Base-by-base conservation (phyloP, 2,888 invertebrate species). In the Mesorhabditis sp. region DNA sequence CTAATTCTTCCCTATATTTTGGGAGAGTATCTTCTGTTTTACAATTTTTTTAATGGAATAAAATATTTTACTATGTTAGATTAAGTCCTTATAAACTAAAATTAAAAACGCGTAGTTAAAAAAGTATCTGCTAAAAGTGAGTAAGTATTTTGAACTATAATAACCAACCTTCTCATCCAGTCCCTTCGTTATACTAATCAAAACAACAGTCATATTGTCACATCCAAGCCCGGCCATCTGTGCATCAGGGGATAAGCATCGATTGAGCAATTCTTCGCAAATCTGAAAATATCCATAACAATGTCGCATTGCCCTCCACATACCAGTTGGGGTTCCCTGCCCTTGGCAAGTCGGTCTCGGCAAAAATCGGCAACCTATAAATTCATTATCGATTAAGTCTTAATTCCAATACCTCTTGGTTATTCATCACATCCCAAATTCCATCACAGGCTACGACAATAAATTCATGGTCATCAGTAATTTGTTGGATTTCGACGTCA, bases 341-440 rank as follows among this genome's bases (percentile, higher is more conserved):
- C 91, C 74, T 90, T 90, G 6, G 92, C 91, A 70, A 98, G 90
- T 62, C 93, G 91, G 71, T 90, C 90, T 67, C 95, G 91, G 72
- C 96, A 92, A 88, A 94, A 97, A 68, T 92, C 90, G 63, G 94
- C 90, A 65, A 95, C 97, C 70, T 85, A 75, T 62, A 70, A 67
- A 43, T n/a, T 4, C 10, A 13, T 45, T 63, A 13, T 15, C 15
- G n/a, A 15, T 63, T 13, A 10, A n/a, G 10, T 63, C 41, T 28
- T n/a, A 63, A 63, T 15, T 13, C n/a, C n/a, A 15, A 15, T 10
- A 15, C 41, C 41, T 63, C 95, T 88, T 93, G 92, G 87, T 93
- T 96, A 66, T 91, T 92, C 89, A 98, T 90, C 43, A 97, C 97
- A 87, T 98, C 98, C 97, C 98, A 98, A 80, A 98, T 97, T 43